Conservation (phyloP, 2,113 vertebrate species). For the Onychorhynchus coronatus region DNA sequence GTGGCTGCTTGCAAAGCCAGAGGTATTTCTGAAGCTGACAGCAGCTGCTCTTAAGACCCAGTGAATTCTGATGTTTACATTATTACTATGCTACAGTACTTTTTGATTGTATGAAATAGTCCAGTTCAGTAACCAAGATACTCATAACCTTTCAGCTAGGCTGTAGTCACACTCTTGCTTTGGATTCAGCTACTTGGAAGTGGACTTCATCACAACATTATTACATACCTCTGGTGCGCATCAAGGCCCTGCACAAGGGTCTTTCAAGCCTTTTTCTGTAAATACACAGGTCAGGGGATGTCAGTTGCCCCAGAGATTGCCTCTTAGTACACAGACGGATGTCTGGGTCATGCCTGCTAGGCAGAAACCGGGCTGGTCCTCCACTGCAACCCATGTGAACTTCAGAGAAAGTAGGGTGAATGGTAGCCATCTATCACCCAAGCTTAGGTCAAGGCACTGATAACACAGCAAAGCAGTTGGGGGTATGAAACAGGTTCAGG, state of each 20-base stretch:
- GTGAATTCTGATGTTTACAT: neutral
- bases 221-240: neutral
- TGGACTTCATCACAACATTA: neutral
- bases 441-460: neutral
- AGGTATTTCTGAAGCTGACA: neutral
- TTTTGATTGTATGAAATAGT: fast-evolving
- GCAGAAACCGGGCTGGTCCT: neutral
- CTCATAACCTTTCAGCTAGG: neutral
- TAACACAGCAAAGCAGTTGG: neutral
- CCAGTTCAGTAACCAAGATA: neutral
- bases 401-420: neutral
- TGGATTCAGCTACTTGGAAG: neutral
- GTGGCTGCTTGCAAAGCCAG: neutral
- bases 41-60: neutral
- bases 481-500: neutral
- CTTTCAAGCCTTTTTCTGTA: neutral
- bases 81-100: neutral
- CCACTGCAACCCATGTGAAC: neutral
- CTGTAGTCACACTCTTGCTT: neutral
- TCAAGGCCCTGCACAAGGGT: neutral
- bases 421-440: neutral
- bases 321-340: neutral
- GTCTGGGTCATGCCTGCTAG: neutral
- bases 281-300: neutral
- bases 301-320: neutral